A percentile compares a stretch with the other conserved stretches of the same genome.
Conservation (phyloP, 2,888 invertebrate species). For the Trichopria drosophilae region DNA sequence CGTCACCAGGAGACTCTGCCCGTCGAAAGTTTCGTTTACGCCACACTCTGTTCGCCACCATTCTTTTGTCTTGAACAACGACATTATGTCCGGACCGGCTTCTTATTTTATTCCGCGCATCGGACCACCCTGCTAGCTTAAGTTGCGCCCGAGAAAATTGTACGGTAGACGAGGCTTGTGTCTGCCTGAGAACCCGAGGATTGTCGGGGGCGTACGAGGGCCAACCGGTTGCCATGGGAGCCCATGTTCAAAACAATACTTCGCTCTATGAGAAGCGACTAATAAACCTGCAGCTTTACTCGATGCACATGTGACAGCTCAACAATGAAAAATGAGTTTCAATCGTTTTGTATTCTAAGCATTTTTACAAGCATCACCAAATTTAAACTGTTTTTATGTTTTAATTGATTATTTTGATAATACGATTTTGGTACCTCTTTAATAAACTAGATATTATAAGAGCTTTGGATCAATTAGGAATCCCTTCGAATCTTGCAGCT, state of each 20-base stretch:
- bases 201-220: constrained; percentile 17
- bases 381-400: no score
- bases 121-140: constrained; percentile 26
- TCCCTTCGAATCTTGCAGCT: no score
- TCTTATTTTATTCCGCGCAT: constrained; percentile 5
- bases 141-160: constrained; percentile 31
- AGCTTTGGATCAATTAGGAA: no score
- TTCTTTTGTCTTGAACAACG: constrained; percentile 86
- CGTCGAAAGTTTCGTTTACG: constrained; percentile 68
- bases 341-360: no score
- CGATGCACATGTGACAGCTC: no score
- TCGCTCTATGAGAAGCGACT: no score
- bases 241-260: constrained; percentile 35
- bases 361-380: no score
- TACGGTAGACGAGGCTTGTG: constrained; percentile 11
- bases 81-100: constrained; percentile 66
- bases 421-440: no score
- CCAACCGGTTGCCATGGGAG: constrained; percentile 36
- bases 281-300: no score
- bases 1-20: constrained; percentile 45
- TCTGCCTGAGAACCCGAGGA: constrained; percentile 9
- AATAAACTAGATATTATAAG: no score
- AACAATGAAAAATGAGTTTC: no score
- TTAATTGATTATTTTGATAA: no score
- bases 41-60: constrained; percentile 84